Percentiles rank a stretch among this genome's conserved stretches.
These are phyloP conservation scores for Electrona antarctica DNA, from an alignment of 2,113 vertebrate genomes.

Conservation along the genomic window DNA sequence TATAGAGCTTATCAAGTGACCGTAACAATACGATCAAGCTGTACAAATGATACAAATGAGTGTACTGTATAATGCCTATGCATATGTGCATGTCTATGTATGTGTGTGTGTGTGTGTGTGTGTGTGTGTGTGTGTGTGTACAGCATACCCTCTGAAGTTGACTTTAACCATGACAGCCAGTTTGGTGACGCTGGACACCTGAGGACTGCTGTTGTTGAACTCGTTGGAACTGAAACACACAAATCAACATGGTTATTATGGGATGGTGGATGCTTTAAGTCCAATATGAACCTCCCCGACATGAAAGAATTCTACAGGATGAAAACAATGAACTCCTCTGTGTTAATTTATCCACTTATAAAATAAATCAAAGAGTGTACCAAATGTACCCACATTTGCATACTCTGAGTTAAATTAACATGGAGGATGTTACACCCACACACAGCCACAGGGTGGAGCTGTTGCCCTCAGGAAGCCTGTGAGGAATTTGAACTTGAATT, in stretches of 20 bases:
- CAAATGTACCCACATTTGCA: too few relatives aligned
- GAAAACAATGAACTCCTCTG: too few relatives aligned
- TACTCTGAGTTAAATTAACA: too few relatives aligned
- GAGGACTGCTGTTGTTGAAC: slow-evolving; percentile 86
- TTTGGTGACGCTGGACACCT: slow-evolving; percentile 83
- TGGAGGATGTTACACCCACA: too few relatives aligned
- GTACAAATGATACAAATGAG: too few relatives aligned
- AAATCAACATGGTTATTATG: not conserved
- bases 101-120: not conserved
- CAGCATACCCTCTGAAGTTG: slow-evolving; percentile 91
- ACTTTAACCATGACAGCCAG: slow-evolving; percentile 90
- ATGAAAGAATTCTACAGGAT: too few relatives aligned
- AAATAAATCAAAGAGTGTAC: too few relatives aligned
- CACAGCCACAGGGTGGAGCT: slow-evolving; percentile 34
- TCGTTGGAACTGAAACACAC: slow-evolving; percentile 88
- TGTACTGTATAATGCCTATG: not conserved
- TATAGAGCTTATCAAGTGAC: too few relatives aligned
- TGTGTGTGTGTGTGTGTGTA: not conserved
- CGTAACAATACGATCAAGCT: too few relatives aligned
- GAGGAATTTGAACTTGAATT: too few relatives aligned
- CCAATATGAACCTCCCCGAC: not conserved
- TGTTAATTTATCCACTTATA: too few relatives aligned
- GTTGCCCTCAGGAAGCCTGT: slow-evolving; percentile 4
- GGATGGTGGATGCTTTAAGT: not conserved
- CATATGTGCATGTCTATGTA: not conserved